Percentiles rank a stretch among this genome's conserved stretches.
phyloP scores from a whole-genome alignment of 2,888 invertebrate species.

The Ochropleura leucogaster region DNA sequence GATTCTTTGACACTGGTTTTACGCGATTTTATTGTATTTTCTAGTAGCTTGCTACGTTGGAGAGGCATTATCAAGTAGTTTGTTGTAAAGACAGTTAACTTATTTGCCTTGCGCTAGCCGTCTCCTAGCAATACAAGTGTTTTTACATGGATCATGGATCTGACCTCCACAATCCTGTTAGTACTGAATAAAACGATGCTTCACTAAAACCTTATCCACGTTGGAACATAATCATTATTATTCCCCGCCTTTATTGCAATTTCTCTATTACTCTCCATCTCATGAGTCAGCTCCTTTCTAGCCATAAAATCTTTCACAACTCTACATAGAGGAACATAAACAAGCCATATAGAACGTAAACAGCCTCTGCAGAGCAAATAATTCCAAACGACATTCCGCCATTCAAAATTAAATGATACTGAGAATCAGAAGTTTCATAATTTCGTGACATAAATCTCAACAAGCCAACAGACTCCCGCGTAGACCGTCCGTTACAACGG shows the following conservation, averaged over 20 bases:
- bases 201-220: too few species aligned
- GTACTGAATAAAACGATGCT: too few species aligned
- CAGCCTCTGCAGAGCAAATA: neutral
- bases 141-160: too few species aligned
- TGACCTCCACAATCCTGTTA: too few species aligned
- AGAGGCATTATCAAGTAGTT: slow-evolving; percentile 5
- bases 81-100: neutral
- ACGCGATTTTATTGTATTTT: slow-evolving; percentile 54
- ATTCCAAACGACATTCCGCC: neutral
- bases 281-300: neutral
- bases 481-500: slow-evolving; percentile 21
- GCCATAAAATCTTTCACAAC: neutral
- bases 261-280: neutral
- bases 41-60: slow-evolving; percentile 2
- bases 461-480: slow-evolving; percentile 43
- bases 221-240: neutral
- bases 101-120: too few species aligned
- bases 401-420: slow-evolving; percentile 14
- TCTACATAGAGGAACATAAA: neutral
- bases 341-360: neutral
- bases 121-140: too few species aligned
- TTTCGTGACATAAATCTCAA: slow-evolving; percentile 16
- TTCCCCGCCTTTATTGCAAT: neutral
- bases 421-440: slow-evolving; percentile 3
- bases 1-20: slow-evolving; percentile 79